A percentile compares a stretch with the other conserved stretches of the same genome.
Conservation (phyloP, 2,797 vertebrate genomes). For the Myiothlypis chrysogaster region DNA sequence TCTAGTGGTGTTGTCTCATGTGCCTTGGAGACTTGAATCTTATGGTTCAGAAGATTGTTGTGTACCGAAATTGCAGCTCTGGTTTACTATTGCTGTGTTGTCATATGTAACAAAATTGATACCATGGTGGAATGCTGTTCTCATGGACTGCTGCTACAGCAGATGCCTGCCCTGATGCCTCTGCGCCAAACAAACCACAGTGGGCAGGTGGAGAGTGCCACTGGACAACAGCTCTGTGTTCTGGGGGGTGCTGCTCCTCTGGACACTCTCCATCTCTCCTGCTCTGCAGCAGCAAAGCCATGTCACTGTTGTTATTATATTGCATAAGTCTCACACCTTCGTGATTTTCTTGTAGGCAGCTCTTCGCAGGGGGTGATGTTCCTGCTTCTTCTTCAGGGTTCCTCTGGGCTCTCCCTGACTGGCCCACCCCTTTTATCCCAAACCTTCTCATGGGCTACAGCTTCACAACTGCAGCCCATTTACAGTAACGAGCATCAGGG, state of each 20-base stretch:
- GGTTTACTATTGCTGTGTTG: not conserved
- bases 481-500: no score
- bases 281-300: not conserved
- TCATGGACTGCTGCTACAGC: accelerated
- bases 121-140: not conserved
- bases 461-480: no score
- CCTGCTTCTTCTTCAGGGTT: no score
- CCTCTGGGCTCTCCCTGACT: no score
- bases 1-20: not conserved
- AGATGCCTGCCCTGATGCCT: not conserved
- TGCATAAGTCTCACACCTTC: no score
- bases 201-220: not conserved
- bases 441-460: no score
- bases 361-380: no score
- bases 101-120: not conserved
- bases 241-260: not conserved
- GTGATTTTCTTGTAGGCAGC: no score
- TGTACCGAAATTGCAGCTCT: not conserved
- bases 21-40: not conserved
- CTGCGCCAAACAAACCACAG: not conserved
- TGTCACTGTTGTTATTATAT: not conserved
- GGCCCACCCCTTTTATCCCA: no score
- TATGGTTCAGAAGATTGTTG: not conserved
- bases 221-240: accelerated
- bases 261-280: not conserved